These are phyloP conservation scores for Octonoba sinensis DNA, from an alignment of 2,888 invertebrate species.

Conservation along the genomic window DNA sequence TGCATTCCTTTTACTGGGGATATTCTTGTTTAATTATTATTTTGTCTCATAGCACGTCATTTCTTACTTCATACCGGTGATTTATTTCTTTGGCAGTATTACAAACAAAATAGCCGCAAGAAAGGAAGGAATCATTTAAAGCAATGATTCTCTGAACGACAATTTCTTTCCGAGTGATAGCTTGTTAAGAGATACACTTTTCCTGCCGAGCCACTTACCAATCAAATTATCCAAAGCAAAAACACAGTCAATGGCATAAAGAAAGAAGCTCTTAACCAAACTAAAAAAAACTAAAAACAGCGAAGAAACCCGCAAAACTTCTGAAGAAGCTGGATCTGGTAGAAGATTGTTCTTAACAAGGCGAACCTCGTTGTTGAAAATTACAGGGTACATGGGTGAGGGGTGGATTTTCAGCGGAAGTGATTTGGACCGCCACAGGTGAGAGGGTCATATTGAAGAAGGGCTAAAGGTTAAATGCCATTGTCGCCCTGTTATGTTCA, in stretches of 20 bases:
- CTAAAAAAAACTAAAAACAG: background rate
- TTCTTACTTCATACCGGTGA: too few relatives aligned
- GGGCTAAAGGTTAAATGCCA: slow-evolving; percentile 46
- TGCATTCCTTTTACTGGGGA: too few relatives aligned
- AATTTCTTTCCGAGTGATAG: slow-evolving; percentile 40
- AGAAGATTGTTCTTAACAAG: slow-evolving; percentile 16
- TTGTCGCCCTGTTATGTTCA: slow-evolving; percentile 32
- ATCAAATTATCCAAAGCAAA: slow-evolving; percentile 16
- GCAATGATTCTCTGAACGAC: slow-evolving; percentile 27
- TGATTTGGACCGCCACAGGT: slow-evolving; percentile 29
- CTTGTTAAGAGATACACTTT: slow-evolving; percentile 19
- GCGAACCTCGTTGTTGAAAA: slow-evolving; percentile 24
- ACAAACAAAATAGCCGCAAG: background rate
- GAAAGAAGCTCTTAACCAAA: background rate
- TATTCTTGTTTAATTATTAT: too few relatives aligned
- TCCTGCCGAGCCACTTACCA: slow-evolving; percentile 2
- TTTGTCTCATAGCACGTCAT: too few relatives aligned
- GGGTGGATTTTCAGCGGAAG: slow-evolving; percentile 32
- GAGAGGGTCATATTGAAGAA: slow-evolving; percentile 9
- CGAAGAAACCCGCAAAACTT: slow-evolving; percentile 26
- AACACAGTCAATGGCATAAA: background rate
- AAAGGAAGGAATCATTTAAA: background rate
- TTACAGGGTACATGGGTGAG: slow-evolving; percentile 24
- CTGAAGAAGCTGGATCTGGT: slow-evolving; percentile 41
- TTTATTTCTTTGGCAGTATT: too few relatives aligned